phyloP scores from a whole-genome alignment of 2,888 invertebrate genomes.

The Coleophora deauratella region DNA sequence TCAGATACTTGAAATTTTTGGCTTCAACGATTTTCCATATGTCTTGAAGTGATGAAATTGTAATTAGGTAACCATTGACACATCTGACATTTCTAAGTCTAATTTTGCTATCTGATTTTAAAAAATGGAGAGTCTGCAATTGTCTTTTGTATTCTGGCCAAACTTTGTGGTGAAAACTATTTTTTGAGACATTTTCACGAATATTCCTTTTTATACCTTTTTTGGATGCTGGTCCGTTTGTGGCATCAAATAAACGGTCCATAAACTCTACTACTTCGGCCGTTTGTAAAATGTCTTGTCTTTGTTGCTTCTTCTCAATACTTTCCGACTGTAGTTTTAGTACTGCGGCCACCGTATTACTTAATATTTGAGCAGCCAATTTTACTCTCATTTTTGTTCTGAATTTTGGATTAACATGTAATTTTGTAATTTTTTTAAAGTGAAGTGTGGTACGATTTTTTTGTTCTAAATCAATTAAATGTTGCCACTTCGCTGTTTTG shows the following conservation, averaged over 20 bases:
- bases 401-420: conserved; percentile 4
- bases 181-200: no score
- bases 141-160: conserved; percentile 2
- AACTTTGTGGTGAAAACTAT: conserved; percentile 1
- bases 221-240: conserved; percentile 12
- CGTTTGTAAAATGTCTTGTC: conserved; percentile 6
- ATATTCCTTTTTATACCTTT: conserved; percentile 7
- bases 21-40: not conserved
- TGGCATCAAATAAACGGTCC: conserved; percentile 13
- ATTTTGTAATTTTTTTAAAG: conserved; percentile 2
- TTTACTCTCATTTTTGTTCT: conserved; percentile 13
- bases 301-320: conserved; percentile 1
- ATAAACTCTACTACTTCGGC: conserved; percentile 9
- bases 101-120: not conserved
- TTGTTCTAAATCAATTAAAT: no score
- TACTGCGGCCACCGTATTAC: conserved; percentile 12
- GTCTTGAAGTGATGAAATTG: not conserved
- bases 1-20: not conserved
- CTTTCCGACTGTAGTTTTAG: conserved; percentile 11
- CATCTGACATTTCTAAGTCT: conserved; percentile 4
- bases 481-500: no score
- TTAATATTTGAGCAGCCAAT: no score
- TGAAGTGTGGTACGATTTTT: conserved; percentile 4
- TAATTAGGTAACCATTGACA: not conserved
- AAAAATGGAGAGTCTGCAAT: not conserved